Conservation (phyloP, 2,797 vertebrate genomes). For the Galaxias olidus region DNA sequence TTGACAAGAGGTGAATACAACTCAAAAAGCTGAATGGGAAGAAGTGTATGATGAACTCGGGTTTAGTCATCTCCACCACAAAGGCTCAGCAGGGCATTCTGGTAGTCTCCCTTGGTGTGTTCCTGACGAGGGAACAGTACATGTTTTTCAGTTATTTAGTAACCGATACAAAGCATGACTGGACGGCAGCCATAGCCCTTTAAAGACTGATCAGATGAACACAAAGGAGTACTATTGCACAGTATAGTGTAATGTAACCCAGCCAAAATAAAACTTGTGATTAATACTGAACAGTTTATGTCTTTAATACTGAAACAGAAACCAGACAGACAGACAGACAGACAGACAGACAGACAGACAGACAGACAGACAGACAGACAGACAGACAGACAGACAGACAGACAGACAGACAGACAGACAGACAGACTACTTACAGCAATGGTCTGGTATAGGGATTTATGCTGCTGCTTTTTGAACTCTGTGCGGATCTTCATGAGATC, state of each 20-base stretch:
- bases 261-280: neutral
- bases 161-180: neutral
- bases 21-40: conserved; percentile 23
- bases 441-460: conserved; percentile 86
- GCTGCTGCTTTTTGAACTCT: conserved; percentile 89
- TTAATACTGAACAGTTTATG: neutral
- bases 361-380: neutral
- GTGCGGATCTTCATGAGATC: conserved; percentile 93
- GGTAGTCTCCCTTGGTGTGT: conserved; percentile 97
- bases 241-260: neutral
- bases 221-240: neutral
- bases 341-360: conserved; percentile 1
- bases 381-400: neutral
- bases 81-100: conserved; percentile 89
- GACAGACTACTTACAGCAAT: conserved; percentile 78
- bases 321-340: neutral
- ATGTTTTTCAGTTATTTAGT: neutral
- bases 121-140: conserved; percentile 73
- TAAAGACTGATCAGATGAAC: neutral
- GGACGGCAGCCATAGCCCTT: neutral
- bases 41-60: neutral
- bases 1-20: too few species aligned
- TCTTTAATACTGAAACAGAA: neutral
- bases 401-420: neutral
- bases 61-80: conserved; percentile 91